Evolutionary conservation across 2,888 invertebrate species (phyloP), one percentile per base, ranked within the genome.

Genomic region (Anticlea derivata): DNA sequence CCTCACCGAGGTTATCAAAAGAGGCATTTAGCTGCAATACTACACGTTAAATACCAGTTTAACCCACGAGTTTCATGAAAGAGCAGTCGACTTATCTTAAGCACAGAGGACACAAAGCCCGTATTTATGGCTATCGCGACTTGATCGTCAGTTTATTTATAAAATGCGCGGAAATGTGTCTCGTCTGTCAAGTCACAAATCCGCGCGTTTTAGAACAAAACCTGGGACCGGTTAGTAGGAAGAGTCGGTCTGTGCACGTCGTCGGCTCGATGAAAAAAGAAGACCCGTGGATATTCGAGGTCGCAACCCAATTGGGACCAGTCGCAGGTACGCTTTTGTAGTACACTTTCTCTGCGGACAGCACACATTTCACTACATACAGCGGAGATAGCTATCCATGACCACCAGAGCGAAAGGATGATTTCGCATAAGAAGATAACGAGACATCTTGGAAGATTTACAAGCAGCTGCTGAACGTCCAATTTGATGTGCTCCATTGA

Each of bases 321-420:
- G 85, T 81, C 69, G 78, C 79, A 78, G 80, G 83, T 83, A 80
- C 74, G 66, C 69, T 78, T 73, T 82, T 81, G 83, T 84, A 79
- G 84, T 88, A 86, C 86, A 90, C 89, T 90, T 90, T 90, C 89
- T 83, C 89, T 86, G 84, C 75, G 75, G 73, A 73, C 78, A 70
- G 55, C 73, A 75, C 72, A 72, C 84, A 75, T 85, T 86, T 87
- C 86, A 79, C 84, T 70, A 70, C 63, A 48, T 76, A 74, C 78
- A 39, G 33, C 39, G 23, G 40, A 58, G 60, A 55, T 51, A 44
- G 40, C 56, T 39, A 46, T 49, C 53, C 48, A 40, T 44, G 39
- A 29, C 43, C 23, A 26, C 27, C 44, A 35, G 37, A 47, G 50
- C 49, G 51, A 55, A 55, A 57, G 50, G 51, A 58, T 61, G 27